phyloP scores from a whole-genome alignment of 2,888 invertebrate genomes.

The Drosophila atroscutellata region DNA sequence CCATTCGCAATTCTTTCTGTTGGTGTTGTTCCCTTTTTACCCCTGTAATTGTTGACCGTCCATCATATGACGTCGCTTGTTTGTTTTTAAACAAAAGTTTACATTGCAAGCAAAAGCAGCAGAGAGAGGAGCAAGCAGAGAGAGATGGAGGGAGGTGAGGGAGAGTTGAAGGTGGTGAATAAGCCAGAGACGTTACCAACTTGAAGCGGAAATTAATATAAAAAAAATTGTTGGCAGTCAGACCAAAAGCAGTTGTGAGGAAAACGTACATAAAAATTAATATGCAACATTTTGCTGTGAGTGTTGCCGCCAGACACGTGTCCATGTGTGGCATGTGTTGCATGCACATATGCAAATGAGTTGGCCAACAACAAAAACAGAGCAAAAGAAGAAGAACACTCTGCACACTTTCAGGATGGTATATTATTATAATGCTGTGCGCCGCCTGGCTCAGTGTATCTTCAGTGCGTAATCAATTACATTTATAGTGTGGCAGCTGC shows the following conservation, averaged over 20 bases:
- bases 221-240: slow-evolving; percentile 38
- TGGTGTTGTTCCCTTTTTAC: slow-evolving; percentile 11
- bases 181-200: slow-evolving; percentile 44
- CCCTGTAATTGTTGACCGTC: slow-evolving; percentile 67
- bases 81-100: slow-evolving; percentile 73
- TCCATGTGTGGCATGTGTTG: slow-evolving; percentile 54
- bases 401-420: background rate
- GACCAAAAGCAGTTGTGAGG: slow-evolving; percentile 6
- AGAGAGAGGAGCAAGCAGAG: background rate
- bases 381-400: background rate
- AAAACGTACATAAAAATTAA: slow-evolving; percentile 63
- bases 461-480: slow-evolving; percentile 76
- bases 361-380: slow-evolving; percentile 13
- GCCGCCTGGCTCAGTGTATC: slow-evolving; percentile 9
- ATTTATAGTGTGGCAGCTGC: slow-evolving; percentile 69
- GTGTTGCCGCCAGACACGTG: slow-evolving; percentile 50
- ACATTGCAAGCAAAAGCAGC: slow-evolving; percentile 27
- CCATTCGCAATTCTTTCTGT: slow-evolving; percentile 41
- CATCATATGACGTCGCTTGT: slow-evolving; percentile 64
- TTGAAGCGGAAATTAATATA: slow-evolving; percentile 71
- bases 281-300: slow-evolving; percentile 71
- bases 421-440: slow-evolving; percentile 42
- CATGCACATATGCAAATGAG: slow-evolving; percentile 67
- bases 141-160: background rate
- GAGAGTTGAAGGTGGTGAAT: slow-evolving; percentile 2